Evolutionary conservation across 2,888 invertebrate genomes (phyloP), one percentile per base, ranked within the genome.

Genomic region (Cryptocheilus praepositus): DNA sequence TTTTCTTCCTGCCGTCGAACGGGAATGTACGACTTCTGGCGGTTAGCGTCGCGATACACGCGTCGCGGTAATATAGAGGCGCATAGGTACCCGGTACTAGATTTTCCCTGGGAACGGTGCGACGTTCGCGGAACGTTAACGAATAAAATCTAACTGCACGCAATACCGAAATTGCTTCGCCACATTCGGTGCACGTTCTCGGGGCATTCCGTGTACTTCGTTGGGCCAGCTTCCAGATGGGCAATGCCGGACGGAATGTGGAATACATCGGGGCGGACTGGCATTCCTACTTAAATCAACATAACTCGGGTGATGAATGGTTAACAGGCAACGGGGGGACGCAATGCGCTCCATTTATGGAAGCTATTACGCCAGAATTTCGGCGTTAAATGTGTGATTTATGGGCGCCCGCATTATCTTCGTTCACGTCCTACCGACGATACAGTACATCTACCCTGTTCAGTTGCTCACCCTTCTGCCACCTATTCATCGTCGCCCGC

Each of bases 221-320:
- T 67, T 59, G 70, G 66, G 54, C 68, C 52, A 36, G 73, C 76
- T 70, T 70, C 71, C 79, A 76, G 78, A 76, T 78, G 79, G 71
- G 75, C 79, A 75, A 79, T 79, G 75, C 65, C 53, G 71, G 67
- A 72, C 63, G 80, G 79, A 77, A 79, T 79, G 80, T 67, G 69
- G 77, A 74, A 80, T 77, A 80, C 70, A 79, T 73, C 70, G 68
- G 70, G 59, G 55, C 73, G 72, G 66, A 46, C 71, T 71, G 74
- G 77, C 74, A 74, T 81, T 77, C 77, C 81, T 83, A 83, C 83
- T 83, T 82, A 83, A 83, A 83, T 83, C 82, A 83, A 82, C 81
- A 82, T 83, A 83, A 83, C 82, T 76, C 77, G 78, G 70, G 77
- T 77, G 79, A 79, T 79, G 80, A 80, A 80, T 79, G 79, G 80